Percentiles rank a stretch among this genome's conserved stretches.
Conservation (phyloP, 2,797 vertebrate genomes). For the Pseudocheirus occidentalis region DNA sequence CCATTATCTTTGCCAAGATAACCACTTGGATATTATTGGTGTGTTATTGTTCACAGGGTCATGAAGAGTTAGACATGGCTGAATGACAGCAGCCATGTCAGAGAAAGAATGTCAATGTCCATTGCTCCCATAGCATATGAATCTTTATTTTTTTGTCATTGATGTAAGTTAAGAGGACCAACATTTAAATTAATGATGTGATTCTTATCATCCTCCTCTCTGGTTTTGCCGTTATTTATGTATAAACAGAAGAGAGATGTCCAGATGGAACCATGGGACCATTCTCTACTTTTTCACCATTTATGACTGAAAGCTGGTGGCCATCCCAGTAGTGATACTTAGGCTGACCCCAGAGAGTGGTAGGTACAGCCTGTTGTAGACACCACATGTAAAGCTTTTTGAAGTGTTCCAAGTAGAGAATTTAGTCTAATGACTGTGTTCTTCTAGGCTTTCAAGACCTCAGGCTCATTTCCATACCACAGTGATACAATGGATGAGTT, state of each 20-base stretch:
- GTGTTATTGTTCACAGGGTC: too few species aligned
- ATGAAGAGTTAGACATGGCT: too few species aligned
- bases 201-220: neutral
- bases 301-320: neutral
- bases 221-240: neutral
- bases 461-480: neutral
- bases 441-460: neutral
- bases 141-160: too few species aligned
- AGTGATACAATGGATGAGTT: neutral
- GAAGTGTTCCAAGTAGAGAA: neutral
- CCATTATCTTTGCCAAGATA: neutral
- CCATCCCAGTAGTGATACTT: neutral
- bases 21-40: neutral
- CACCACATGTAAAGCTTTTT: neutral
- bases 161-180: neutral
- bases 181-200: neutral
- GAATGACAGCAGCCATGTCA: too few species aligned
- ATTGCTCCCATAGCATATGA: too few species aligned
- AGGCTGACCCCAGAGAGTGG: neutral
- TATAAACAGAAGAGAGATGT: neutral
- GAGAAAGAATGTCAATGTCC: too few species aligned
- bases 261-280: neutral
- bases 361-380: neutral
- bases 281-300: neutral
- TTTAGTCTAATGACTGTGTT: neutral